Base-by-base conservation (phyloP, 1,140 invertebrate species). In the Dinoponera quadriceps region DNA sequence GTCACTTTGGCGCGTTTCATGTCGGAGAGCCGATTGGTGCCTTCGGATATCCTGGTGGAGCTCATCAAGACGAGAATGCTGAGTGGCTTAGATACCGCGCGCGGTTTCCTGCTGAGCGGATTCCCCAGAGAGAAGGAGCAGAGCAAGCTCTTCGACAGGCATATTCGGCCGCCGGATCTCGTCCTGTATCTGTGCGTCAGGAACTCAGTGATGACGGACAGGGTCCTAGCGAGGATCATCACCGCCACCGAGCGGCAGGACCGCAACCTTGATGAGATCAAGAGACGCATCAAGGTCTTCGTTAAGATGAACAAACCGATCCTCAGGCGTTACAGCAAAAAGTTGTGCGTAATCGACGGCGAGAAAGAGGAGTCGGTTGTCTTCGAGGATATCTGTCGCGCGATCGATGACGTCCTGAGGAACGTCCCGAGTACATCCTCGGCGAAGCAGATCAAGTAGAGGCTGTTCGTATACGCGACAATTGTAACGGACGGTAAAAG, bases 41-140 rank as follows among this genome's bases (percentile, higher is more conserved):
- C 89, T 44, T 5, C 77, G 3, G 33, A 82, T 18, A 18, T 90
- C 16, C 11, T 90, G 22, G 4, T 90, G 5, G 83, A 90, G n/a
- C 18, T 90, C 18, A 83, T 90, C 16, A 71, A 82, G 13, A 22
- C 13, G 0, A 87, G 27, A 20, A 90, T 90, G 83, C 18, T 89
- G 0, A 29, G 55, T 3, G 25, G 25, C 0, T 14, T 88, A 7
- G 1, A 29, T 1, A 7, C 11, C 3, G 48, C 55, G 2, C 85
- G 71, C 0, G 89, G 89, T 9, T 89, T 90, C 13, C 13, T 90
- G 3, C 0, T 90, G 4, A 59, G 59, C 3, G 89, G 89, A n/a
- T 90, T 87, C 27, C 89, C 89, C 0, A 69, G 59, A 7, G 33
- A 84, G 0, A 88, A 62, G 9, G 16, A 25, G 0, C 84, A 90